phyloP scores from a whole-genome alignment of 2,888 invertebrate genomes.

The Pheosia gnoma region DNA sequence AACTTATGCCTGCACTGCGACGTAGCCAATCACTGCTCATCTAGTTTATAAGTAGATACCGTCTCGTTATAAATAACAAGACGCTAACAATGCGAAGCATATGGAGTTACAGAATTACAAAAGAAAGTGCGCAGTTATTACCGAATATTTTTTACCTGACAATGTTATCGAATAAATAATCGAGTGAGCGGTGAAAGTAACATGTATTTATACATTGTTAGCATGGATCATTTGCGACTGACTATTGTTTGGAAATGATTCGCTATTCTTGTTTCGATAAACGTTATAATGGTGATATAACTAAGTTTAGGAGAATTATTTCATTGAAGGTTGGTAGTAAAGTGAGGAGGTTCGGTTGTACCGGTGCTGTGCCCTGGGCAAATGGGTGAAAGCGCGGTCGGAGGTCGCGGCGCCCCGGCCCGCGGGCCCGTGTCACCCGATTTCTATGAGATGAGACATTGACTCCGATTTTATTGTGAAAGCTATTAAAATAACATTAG shows the following conservation, averaged over 20 bases:
- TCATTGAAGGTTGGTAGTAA: conserved; percentile 28
- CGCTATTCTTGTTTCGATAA: conserved; percentile 45
- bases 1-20: conserved; percentile 70
- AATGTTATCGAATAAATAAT: conserved; percentile 52
- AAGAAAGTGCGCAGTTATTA: conserved; percentile 17
- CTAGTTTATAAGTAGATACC: conserved; percentile 34
- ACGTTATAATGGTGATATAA: conserved; percentile 27
- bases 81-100: conserved; percentile 17
- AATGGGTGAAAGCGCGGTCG: conserved; percentile 66
- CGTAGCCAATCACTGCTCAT: conserved; percentile 48
- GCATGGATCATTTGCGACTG: conserved; percentile 58
- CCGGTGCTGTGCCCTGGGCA: conserved; percentile 45
- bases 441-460: conserved; percentile 31
- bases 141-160: conserved; percentile 37
- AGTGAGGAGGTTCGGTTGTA: conserved; percentile 21
- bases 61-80: conserved; percentile 42
- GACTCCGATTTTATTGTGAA: conserved; percentile 17
- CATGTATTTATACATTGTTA: conserved; percentile 46
- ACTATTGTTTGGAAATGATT: conserved; percentile 72
- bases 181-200: conserved; percentile 56
- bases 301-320: conserved; percentile 17
- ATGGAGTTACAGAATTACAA: conserved; percentile 19
- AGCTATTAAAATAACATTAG: conserved; percentile 13
- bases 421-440: conserved; percentile 39
- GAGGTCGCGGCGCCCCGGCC: conserved; percentile 51